Evolutionary conservation across 2,113 vertebrate species (phyloP), one percentile per base, ranked within the genome.

Genomic region (Passerina amoena): DNA sequence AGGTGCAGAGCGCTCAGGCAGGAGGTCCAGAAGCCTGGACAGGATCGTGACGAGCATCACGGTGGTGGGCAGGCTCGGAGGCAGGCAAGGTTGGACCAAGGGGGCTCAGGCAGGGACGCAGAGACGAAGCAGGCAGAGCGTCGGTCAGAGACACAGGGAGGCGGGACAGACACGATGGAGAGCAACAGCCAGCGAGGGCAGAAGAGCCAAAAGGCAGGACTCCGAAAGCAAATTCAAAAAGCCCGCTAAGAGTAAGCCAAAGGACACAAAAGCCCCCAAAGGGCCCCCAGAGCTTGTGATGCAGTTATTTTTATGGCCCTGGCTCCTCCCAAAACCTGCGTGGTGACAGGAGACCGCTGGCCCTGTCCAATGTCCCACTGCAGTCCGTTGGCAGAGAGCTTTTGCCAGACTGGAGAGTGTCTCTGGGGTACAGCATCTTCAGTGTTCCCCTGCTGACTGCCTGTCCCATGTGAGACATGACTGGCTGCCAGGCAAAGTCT

Each of bases 141-240:
- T 12, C 15, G 14, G 27, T 38, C 48, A 70, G 68, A 28, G 35
- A 40, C 37, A 33, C 48, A 40, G 69, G 22, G 15, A 71, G 16
- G 50, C 12, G 31, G 30, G 22, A 33, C 69, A 40, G 38, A 54
- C 5, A 2, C 0, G 8, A 25, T 12, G 9, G 30, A 2, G 2
- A 56, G 17, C 31, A 42, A 42, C 51, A n/a, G 51, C 31, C 51
- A 72, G 12, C 3, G 1, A 54, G 71, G 19, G 33, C 54, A 59
- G 33, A 21, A 59, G 42, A 75, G 44, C 14, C 33, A 45, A 75
- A 75, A 37, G 14, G 19, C 11, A 30, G 42, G 42, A 37, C n/a
- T 75, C 54, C 71, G 47, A 45, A 75, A 22, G 33, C 42, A 75
- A 59, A 25, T 30, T 59, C n/a, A 59, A 37, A 75, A 24, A 47